A percentile compares a stretch with the other conserved stretches of the same genome.
phyloP scores from a whole-genome alignment of 2,797 vertebrate species.

The Coregonus sp. region DNA sequence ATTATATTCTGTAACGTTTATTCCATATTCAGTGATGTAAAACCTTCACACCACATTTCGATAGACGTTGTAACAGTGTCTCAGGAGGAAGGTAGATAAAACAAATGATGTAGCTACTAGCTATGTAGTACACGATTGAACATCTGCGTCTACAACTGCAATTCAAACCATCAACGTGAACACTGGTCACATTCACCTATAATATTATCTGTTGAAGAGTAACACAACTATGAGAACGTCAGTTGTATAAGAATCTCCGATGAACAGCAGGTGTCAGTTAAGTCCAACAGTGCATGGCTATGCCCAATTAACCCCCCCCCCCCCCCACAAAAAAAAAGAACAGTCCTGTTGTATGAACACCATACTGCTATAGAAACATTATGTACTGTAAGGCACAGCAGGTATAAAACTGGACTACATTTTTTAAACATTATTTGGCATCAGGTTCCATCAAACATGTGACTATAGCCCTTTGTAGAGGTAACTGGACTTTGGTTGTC shows the following conservation, averaged over 20 bases:
- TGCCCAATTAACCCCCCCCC: neutral
- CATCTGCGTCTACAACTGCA: neutral
- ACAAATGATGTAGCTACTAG: neutral
- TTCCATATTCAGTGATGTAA: neutral
- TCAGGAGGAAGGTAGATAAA: neutral
- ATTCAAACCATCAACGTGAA: neutral
- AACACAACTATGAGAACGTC: neutral
- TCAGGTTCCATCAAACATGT: neutral
- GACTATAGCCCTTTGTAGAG: neutral
- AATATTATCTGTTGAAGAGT: neutral
- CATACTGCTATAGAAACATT: neutral
- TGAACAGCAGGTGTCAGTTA: neutral
- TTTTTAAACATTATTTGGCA: neutral
- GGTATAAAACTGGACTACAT: neutral
- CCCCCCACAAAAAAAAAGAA: neutral
- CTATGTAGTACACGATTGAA: neutral
- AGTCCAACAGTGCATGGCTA: neutral
- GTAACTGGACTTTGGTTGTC: constrained; percentile 2
- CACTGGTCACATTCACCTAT: neutral
- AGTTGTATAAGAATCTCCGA: neutral
- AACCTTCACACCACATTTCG: neutral
- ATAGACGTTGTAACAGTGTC: neutral
- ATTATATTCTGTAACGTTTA: neutral
- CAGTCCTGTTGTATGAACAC: neutral
- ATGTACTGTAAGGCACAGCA: neutral